Percentiles rank a stretch among this genome's conserved stretches.
Conservation (phyloP, 2,888 invertebrate genomes). For the Auanema sp. region DNA sequence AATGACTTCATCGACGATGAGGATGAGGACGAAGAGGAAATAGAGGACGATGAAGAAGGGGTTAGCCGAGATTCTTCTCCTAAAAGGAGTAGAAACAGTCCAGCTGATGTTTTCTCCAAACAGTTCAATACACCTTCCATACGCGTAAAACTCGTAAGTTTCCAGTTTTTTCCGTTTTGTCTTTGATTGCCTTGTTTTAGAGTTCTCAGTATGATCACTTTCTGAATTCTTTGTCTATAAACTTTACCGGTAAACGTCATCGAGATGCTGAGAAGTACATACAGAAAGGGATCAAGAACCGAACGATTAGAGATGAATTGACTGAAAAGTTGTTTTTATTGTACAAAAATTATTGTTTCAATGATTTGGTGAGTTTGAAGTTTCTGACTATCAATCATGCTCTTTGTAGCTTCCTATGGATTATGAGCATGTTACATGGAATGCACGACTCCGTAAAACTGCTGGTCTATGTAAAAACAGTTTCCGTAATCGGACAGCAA, state of each 20-base stretch:
- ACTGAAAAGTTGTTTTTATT: slow-evolving; percentile 22
- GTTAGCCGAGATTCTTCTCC: background rate
- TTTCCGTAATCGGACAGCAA: slow-evolving; percentile 65
- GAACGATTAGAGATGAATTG: slow-evolving; percentile 15
- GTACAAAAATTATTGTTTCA: slow-evolving; percentile 26
- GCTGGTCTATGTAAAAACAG: slow-evolving; percentile 74
- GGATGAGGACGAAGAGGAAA: background rate
- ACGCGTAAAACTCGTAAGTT: background rate
- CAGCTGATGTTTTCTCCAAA: background rate
- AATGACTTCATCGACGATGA: slow-evolving; percentile 3
- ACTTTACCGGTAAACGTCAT: slow-evolving; percentile 27
- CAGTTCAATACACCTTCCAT: slow-evolving; percentile 11
- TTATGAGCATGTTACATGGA: slow-evolving; percentile 77
- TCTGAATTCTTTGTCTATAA: slow-evolving; percentile 26
- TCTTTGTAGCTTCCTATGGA: slow-evolving; percentile 73
- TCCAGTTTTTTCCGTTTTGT: no score
- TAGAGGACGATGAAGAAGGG: background rate
- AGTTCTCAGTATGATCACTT: slow-evolving; percentile 31
- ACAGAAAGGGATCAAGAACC: slow-evolving; percentile 10
- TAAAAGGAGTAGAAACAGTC: background rate
- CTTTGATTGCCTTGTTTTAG: background rate
- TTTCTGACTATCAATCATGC: no score
- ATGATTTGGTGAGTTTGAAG: slow-evolving; percentile 11
- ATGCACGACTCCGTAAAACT: slow-evolving; percentile 78
- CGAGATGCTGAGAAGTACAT: slow-evolving; percentile 18